phyloP scores from a whole-genome alignment of 2,797 vertebrate species.

The Scomberomorus guttatus region DNA sequence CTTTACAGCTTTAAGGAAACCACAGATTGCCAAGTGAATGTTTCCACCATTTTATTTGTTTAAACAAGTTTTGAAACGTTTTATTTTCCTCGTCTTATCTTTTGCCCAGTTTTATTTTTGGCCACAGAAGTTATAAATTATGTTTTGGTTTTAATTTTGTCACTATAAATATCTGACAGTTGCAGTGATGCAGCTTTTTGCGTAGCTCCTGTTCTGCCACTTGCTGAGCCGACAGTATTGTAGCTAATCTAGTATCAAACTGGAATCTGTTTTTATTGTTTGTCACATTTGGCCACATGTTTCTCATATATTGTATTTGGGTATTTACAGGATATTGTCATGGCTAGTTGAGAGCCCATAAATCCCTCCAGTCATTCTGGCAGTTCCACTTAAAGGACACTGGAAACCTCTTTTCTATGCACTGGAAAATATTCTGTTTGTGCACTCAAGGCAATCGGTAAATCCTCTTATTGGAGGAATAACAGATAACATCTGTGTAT shows the following conservation, averaged over 20 bases:
- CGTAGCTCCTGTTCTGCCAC: neutral
- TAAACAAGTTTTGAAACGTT: neutral
- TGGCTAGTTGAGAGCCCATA: neutral
- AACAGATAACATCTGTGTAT: too few species aligned
- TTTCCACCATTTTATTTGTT: too few species aligned
- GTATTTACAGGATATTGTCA: conserved; percentile 1
- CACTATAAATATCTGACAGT: neutral
- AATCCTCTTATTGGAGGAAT: too few species aligned
- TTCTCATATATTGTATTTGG: neutral
- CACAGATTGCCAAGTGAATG: neutral
- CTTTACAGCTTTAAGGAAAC: neutral
- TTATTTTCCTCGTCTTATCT: neutral
- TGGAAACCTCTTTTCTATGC: neutral
- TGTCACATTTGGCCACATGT: neutral
- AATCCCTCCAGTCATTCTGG: conserved; percentile 17
- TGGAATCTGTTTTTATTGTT: conserved; percentile 5
- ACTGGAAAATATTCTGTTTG: too few species aligned
- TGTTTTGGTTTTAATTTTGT: neutral
- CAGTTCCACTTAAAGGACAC: neutral
- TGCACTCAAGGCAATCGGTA: too few species aligned
- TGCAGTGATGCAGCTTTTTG: neutral
- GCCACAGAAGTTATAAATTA: neutral
- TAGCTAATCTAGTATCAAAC: neutral
- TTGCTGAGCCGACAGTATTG: neutral
- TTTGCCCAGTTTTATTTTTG: neutral